Percentiles rank a stretch among this genome's conserved stretches.
Evolutionary conservation across 2,888 invertebrate genomes (phyloP).

Genomic region (Euplexia lucipara): DNA sequence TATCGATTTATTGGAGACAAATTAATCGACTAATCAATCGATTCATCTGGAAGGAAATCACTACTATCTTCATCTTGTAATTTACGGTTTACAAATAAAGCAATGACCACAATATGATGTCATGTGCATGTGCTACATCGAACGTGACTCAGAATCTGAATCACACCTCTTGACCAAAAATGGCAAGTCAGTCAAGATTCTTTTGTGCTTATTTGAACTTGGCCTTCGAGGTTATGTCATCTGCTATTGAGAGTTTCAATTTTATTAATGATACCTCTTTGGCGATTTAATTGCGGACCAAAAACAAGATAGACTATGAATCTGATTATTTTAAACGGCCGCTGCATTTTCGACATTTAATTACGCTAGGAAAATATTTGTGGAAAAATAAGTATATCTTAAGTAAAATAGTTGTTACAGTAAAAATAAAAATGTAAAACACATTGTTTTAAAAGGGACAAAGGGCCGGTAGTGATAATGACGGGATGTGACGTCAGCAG

Average conservation of each 20-base stretch:
- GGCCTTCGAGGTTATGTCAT: slow-evolving; percentile 61
- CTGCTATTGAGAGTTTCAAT: slow-evolving; percentile 39
- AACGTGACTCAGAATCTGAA: slow-evolving; percentile 60
- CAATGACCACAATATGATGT: slow-evolving; percentile 61
- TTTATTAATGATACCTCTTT: slow-evolving; percentile 15
- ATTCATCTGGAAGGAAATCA: slow-evolving; percentile 42
- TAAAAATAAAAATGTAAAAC: slow-evolving; percentile 38
- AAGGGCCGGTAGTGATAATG: slow-evolving; percentile 68
- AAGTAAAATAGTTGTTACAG: neutral
- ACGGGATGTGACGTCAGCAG: slow-evolving; percentile 76
- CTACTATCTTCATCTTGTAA: slow-evolving; percentile 38
- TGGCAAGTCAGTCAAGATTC: slow-evolving; percentile 52
- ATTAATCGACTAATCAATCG: slow-evolving; percentile 35
- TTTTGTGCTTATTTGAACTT: slow-evolving; percentile 65
- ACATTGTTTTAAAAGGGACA: slow-evolving; percentile 62
- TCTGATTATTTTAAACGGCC: neutral
- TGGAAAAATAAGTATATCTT: neutral
- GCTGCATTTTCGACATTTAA: slow-evolving; percentile 4
- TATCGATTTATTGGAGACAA: slow-evolving; percentile 9
- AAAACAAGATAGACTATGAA: slow-evolving; percentile 11
- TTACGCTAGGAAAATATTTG: neutral
- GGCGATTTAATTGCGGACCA: slow-evolving; percentile 4
- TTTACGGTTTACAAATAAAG: slow-evolving; percentile 53
- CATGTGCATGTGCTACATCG: slow-evolving; percentile 46
- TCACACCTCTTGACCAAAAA: slow-evolving; percentile 64